phyloP scores from a whole-genome alignment of 2,113 vertebrate genomes.

The Notothenia rossii region DNA sequence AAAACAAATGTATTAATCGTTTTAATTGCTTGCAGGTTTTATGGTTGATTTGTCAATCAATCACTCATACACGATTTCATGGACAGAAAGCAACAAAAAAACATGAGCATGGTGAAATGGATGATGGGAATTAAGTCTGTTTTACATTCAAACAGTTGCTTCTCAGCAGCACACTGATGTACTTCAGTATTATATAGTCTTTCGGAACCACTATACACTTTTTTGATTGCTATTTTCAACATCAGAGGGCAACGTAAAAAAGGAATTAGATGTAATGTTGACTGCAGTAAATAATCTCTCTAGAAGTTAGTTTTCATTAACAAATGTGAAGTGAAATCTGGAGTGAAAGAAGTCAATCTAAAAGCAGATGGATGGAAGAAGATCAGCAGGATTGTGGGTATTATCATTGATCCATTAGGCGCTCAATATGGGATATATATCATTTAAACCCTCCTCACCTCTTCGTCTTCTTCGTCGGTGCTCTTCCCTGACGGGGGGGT shows the following conservation, averaged over 20 bases:
- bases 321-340: neutral
- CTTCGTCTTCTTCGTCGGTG: conserved; percentile 98
- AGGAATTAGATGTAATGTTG: neutral
- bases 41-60: too few relatives aligned
- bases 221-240: neutral
- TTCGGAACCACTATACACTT: neutral
- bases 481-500: conserved; percentile 96
- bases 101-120: neutral
- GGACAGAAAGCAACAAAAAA: neutral
- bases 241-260: neutral
- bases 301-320: neutral
- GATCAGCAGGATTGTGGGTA: neutral
- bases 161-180: too few relatives aligned
- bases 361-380: neutral
- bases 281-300: neutral
- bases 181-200: too few relatives aligned
- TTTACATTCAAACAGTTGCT: too few relatives aligned
- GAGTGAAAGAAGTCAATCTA: neutral
- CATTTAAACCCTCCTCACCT: conserved; percentile 73
- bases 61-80: neutral
- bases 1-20: too few relatives aligned
- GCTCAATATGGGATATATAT: neutral
- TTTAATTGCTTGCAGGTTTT: too few relatives aligned
- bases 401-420: neutral
- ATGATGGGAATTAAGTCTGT: neutral